phyloP scores from a whole-genome alignment of 2,797 vertebrate genomes.

The Cynopterus sphinx region DNA sequence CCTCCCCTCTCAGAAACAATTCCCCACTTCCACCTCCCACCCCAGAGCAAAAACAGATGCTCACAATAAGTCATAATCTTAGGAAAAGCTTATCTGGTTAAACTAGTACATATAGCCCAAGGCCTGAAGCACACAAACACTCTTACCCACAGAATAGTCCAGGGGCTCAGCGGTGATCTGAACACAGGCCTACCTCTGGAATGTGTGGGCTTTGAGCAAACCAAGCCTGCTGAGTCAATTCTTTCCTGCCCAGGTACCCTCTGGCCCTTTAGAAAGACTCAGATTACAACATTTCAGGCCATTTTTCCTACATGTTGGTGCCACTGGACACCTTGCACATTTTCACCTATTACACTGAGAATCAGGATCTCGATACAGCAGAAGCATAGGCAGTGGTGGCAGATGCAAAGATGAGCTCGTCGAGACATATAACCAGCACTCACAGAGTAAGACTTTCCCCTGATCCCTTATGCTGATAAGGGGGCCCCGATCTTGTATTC shows the following conservation, averaged over 20 bases:
- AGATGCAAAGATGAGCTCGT: background rate
- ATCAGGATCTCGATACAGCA: background rate
- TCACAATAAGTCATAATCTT: background rate
- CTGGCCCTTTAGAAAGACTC: background rate
- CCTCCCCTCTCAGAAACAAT: background rate
- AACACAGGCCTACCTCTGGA: background rate
- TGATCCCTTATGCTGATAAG: background rate
- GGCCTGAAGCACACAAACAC: background rate
- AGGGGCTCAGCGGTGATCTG: background rate
- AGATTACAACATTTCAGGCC: background rate
- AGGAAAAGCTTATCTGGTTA: background rate
- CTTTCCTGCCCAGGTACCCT: background rate
- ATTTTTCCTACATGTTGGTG: background rate
- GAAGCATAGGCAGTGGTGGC: background rate
- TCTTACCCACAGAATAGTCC: accelerated
- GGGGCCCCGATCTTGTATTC: background rate
- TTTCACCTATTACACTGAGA: background rate
- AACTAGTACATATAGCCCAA: background rate
- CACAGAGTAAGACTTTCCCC: background rate
- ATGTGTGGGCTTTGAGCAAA: background rate
- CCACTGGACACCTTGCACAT: background rate
- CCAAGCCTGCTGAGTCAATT: background rate
- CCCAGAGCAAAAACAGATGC: background rate
- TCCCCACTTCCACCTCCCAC: background rate
- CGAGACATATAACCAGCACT: background rate